Percentiles rank a stretch among this genome's conserved stretches.
Conservation (phyloP, 2,888 invertebrate genomes). For the Ochlodes sylvanus region DNA sequence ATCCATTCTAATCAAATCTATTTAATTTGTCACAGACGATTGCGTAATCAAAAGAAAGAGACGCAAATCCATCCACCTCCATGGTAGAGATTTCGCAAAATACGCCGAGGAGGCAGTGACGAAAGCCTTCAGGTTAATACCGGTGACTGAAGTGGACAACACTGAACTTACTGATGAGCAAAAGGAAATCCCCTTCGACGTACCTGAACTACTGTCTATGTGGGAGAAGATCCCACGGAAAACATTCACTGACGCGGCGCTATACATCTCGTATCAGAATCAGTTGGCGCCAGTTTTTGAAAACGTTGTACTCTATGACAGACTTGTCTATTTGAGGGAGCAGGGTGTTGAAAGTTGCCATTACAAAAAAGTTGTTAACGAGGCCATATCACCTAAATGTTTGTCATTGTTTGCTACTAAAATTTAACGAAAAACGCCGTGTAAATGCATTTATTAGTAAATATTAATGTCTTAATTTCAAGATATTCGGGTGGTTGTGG, state of each 20-base stretch:
- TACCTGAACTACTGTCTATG: constrained; percentile 56
- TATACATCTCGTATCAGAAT: constrained; percentile 70
- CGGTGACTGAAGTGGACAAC: constrained; percentile 37
- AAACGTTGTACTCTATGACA: constrained; percentile 70
- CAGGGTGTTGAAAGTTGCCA: constrained; percentile 59
- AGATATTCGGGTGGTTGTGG: too few species aligned
- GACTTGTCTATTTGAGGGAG: constrained; percentile 68
- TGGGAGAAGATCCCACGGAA: constrained; percentile 58
- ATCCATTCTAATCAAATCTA: too few species aligned
- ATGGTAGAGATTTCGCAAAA: constrained; percentile 60
- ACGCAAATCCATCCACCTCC: constrained; percentile 67
- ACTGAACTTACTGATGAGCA: not conserved
- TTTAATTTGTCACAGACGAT: constrained; percentile 70
- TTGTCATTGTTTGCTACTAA: constrained; percentile 81
- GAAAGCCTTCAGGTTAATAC: constrained; percentile 58
- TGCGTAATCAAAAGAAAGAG: constrained; percentile 70
- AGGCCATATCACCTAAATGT: constrained; percentile 87
- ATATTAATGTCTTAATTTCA: too few species aligned
- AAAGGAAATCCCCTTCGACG: constrained; percentile 48
- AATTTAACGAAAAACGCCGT: not conserved
- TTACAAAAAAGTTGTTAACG: constrained; percentile 86
- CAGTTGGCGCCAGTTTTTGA: constrained; percentile 68
- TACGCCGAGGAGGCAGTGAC: constrained; percentile 63
- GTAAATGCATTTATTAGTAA: too few species aligned
- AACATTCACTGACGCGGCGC: constrained; percentile 61